Evolutionary conservation across 2,888 invertebrate species (phyloP), one percentile per base, ranked within the genome.

Genomic region (Zeuzera pyrina): DNA sequence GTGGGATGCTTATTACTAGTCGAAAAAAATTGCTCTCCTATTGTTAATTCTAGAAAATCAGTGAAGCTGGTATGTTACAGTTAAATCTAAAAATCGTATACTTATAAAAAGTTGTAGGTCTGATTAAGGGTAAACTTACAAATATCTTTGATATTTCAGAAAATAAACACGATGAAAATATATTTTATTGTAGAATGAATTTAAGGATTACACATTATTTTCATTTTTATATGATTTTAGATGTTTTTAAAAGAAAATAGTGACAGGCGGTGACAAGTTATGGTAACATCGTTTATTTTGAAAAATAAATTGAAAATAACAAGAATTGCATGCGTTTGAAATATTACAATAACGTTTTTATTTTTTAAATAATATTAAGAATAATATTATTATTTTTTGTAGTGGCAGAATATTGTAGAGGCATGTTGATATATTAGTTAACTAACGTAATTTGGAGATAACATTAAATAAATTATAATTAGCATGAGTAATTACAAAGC

Each of bases 351-450:
- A 8, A 7, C 8, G 8, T 19, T 19, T 19, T 19, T 19, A 19
- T 19, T 19, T 5, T 19, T 19, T 19, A 19, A n/a, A n/a, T n/a
- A n/a, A n/a, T n/a, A n/a, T n/a, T n/a, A n/a, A n/a, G n/a, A n/a
- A n/a, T n/a, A n/a, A n/a, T n/a, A n/a, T n/a, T 19, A 19, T 7
- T 19, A 8, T 21, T 24, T 31, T 33, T 13, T 30, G 49, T 58
- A 61, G 56, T 52, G 49, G 57, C 52, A 52, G 47, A 30, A 43
- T 30, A 28, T 5, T 28, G 40, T 52, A 57, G 48, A 45, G 50
- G 71, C 70, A 71, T 70, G 70, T 39, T 32, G 39, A 41, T 49
- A 51, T 45, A 45, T 37, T 47, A 52, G 57, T 56, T 52, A 54
- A 61, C 62, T 48, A 54, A 54, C 53, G 49, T 49, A 45, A 42